These are phyloP conservation scores for Macropus fuliginosus DNA, from an alignment of 2,797 vertebrate species.

Conservation along the genomic window DNA sequence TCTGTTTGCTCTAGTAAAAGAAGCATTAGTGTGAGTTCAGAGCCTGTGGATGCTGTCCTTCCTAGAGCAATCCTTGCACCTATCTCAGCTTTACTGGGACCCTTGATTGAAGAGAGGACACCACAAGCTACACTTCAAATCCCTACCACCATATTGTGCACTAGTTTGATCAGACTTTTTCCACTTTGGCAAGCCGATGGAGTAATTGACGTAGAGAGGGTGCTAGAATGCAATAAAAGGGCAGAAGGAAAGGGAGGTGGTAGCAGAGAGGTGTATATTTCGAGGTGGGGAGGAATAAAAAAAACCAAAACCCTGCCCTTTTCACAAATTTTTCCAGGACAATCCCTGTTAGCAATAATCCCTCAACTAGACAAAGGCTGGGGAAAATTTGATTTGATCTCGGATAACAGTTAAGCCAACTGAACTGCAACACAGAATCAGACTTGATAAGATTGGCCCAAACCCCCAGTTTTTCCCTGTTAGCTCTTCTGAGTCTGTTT, in stretches of 20 bases:
- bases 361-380: slow-evolving; percentile 3
- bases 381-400: slow-evolving; percentile 9
- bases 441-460: not conserved
- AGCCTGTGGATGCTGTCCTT: not conserved
- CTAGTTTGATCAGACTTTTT: not conserved
- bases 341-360: slow-evolving; percentile 11
- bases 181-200: not conserved
- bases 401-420: not conserved
- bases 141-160: not conserved
- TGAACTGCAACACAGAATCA: not conserved
- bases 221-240: not conserved
- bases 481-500: not conserved
- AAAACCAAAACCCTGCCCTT: not conserved
- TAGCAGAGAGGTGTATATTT: not conserved
- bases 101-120: not conserved
- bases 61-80: not conserved
- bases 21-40: not conserved
- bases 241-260: not conserved
- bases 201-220: not conserved
- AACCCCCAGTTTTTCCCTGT: not conserved
- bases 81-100: not conserved
- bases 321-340: not conserved
- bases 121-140: not conserved
- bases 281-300: not conserved
- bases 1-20: not conserved